A percentile compares a stretch with the other conserved stretches of the same genome.
These are phyloP conservation scores for Nyctereutes procyonoides DNA, from an alignment of 2,113 vertebrate species.

Conservation along the genomic window DNA sequence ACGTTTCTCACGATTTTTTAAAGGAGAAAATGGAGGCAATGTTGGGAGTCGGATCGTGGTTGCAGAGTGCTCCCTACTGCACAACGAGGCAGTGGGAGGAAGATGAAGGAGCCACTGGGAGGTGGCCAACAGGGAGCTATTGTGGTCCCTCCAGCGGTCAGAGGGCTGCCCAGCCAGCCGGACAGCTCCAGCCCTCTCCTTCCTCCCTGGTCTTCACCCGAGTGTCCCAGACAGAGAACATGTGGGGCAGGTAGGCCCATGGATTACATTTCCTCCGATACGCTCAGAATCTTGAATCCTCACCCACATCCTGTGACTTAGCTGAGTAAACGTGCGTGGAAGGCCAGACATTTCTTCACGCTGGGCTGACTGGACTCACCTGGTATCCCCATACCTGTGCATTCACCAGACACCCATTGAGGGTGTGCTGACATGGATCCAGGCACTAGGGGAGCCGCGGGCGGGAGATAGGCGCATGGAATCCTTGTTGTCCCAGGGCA, in stretches of 20 bases:
- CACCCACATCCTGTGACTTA: background rate
- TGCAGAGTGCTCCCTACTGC: background rate
- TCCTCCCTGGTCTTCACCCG: background rate
- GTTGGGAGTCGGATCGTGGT: background rate
- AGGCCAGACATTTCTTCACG: background rate
- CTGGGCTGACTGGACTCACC: background rate
- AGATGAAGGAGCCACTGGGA: fast-evolving
- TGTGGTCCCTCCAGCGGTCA: no score
- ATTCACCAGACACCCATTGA: no score
- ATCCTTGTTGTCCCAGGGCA: fast-evolving
- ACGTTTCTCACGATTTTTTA: background rate
- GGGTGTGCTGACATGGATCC: background rate
- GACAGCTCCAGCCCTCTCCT: background rate
- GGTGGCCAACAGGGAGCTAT: background rate
- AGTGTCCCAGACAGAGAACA: background rate
- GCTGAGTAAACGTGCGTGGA: no score
- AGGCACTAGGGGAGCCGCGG: background rate
- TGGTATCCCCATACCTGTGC: no score
- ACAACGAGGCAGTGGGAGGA: fast-evolving
- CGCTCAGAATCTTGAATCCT: background rate
- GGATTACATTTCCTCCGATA: background rate
- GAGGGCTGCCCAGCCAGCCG: no score
- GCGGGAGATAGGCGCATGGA: fast-evolving
- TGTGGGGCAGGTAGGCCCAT: background rate
- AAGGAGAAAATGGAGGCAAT: background rate